Percentiles rank a stretch among this genome's conserved stretches.
Evolutionary conservation across 2,888 invertebrate genomes (phyloP).

Genomic region (Lacanobia wlatinum): DNA sequence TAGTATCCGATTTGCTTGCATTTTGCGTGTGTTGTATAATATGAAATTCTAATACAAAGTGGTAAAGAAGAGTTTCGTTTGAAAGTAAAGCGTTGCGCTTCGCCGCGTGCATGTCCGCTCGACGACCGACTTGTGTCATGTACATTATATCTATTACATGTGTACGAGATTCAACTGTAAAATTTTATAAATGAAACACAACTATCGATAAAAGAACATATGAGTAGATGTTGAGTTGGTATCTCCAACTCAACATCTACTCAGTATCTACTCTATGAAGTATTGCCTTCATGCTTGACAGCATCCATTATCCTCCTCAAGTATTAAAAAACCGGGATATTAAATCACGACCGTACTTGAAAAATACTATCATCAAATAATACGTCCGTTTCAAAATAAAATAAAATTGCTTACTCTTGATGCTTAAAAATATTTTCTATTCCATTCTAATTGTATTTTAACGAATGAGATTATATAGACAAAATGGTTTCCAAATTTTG

Average conservation of each 20-base stretch:
- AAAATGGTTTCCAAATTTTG: background rate
- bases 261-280: background rate
- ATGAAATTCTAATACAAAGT: constrained; percentile 58
- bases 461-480: too few relatives aligned
- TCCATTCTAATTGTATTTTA: too few relatives aligned
- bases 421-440: too few relatives aligned
- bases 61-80: constrained; percentile 54
- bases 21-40: constrained; percentile 50
- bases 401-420: background rate
- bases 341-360: too few relatives aligned
- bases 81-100: constrained; percentile 57
- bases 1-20: constrained; percentile 33
- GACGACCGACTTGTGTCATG: constrained; percentile 13
- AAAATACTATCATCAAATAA: too few relatives aligned
- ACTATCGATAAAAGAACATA: background rate
- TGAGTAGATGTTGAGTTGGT: background rate
- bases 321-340: background rate
- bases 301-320: background rate
- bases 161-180: constrained; percentile 14
- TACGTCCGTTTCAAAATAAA: background rate
- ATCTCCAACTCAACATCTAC: too few relatives aligned
- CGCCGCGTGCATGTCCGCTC: constrained; percentile 30
- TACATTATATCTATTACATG: constrained; percentile 18
- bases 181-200: background rate
- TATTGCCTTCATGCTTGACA: background rate